Percentiles rank a stretch among this genome's conserved stretches.
These are phyloP conservation scores for Drosophila rhopaloa DNA, from an alignment of 1,140 invertebrate species.

Conservation along the genomic window DNA sequence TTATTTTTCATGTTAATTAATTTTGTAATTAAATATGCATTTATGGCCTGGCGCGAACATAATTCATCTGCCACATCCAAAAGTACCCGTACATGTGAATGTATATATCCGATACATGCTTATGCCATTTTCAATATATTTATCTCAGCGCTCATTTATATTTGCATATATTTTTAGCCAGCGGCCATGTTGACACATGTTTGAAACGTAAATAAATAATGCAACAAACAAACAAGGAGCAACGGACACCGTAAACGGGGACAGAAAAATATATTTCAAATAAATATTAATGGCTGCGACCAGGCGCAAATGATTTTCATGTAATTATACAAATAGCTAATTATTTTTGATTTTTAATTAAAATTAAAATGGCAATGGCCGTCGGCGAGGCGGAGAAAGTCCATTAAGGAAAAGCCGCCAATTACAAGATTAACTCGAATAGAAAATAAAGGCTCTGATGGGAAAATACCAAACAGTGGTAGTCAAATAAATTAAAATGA, in stretches of 20 bases:
- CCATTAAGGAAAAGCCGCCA: slow-evolving; percentile 44
- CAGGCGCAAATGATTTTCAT: slow-evolving; percentile 75
- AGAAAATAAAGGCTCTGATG: slow-evolving; percentile 2
- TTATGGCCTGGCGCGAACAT: slow-evolving; percentile 65
- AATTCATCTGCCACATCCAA: slow-evolving; percentile 56
- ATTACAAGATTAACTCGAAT: slow-evolving; percentile 56
- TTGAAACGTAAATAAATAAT: slow-evolving; percentile 83
- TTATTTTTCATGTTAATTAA: slow-evolving; percentile 79
- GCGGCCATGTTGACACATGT: slow-evolving; percentile 78
- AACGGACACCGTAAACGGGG: not conserved
- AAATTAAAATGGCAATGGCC: slow-evolving; percentile 58
- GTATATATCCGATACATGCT: slow-evolving; percentile 47
- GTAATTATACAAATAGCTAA: slow-evolving; percentile 76
- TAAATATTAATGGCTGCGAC: slow-evolving; percentile 76
- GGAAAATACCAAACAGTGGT: slow-evolving; percentile 28
- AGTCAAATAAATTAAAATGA: slow-evolving; percentile 60
- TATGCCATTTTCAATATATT: slow-evolving; percentile 74
- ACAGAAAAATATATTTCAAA: slow-evolving; percentile 45
- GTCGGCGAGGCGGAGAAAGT: slow-evolving; percentile 36
- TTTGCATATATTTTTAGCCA: slow-evolving; percentile 67
- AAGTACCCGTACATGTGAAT: slow-evolving; percentile 22
- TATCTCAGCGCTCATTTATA: slow-evolving; percentile 65
- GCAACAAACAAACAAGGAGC: slow-evolving; percentile 45
- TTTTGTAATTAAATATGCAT: slow-evolving; percentile 81
- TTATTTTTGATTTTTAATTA: slow-evolving; percentile 75